Base-by-base conservation (phyloP, 2,113 vertebrate species). In the Mesitornis unicolor region DNA sequence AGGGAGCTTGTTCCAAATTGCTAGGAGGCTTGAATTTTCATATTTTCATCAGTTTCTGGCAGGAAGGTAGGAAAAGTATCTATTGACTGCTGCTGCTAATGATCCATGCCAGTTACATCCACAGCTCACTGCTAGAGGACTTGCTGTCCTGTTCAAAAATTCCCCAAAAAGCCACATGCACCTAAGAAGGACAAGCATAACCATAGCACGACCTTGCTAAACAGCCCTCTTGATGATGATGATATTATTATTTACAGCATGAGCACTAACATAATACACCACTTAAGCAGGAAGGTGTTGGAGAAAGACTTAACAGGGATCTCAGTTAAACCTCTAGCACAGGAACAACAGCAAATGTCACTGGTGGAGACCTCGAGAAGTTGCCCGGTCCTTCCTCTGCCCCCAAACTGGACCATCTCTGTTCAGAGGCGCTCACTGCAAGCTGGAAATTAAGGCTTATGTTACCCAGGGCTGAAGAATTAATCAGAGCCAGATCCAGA, bases 21-120 rank as follows among this genome's bases (percentile, higher is more conserved):
- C 82, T 77, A 59, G 42, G 38, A 86, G 54, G 71, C 36, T 87
- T 16, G 11, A 76, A 73, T 69, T 96, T 96, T 91, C 43, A 0
- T 76, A 8, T 91, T 94, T 95, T 69, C 89, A 85, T 6, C 3
- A 1, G 50, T 61, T 97, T 76, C 75, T 94, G 85, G 59, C 84
- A 96, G 82, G 70, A 83, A 64, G 36, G 87, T 60, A 82, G 75
- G 84, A 79, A 94, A 94, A 94, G 59, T 53, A 93, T 61, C 70
- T 83, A 73, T 7, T 94, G 87, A 93, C 74, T 0, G 0, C 43
- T 48, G 45, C 74, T 87, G 29, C 75, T 92, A 92, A 95, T 89
- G 86, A 89, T 81, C 94, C 2, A 0, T 95, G 88, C 60, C 57
- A 0, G 0, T 73, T 83, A 90, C 48, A 61, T 68, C 70, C 90